phyloP scores from a whole-genome alignment of 1,140 invertebrate species.

The Diabrotica undecimpunctata region DNA sequence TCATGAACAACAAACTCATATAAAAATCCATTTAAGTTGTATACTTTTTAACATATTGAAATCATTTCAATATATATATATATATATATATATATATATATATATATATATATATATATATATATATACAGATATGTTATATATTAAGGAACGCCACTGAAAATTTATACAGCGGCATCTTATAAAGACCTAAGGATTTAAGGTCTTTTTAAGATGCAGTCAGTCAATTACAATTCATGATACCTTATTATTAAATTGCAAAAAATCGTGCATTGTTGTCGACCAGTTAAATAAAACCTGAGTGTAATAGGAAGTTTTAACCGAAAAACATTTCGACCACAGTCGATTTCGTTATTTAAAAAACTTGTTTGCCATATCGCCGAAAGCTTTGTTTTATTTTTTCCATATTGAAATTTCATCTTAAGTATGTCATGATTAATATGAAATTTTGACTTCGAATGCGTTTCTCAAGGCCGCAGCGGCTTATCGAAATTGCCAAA shows the following conservation, averaged over 20 bases:
- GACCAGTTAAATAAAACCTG: conserved; percentile 13
- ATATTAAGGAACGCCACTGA: not conserved
- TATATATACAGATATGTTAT: no score
- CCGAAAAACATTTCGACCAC: conserved; percentile 11
- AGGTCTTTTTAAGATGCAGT: conserved; percentile 27
- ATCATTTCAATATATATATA: no score
- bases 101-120: no score
- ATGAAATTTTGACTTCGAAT: conserved; percentile 23
- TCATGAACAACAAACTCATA: no score
- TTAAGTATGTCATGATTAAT: conserved; percentile 33
- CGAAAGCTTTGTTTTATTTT: conserved; percentile 29
- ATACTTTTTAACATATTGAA: no score
- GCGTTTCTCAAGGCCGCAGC: conserved; percentile 15
- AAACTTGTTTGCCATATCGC: conserved; percentile 28
- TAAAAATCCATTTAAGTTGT: no score
- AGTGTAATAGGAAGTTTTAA: not conserved
- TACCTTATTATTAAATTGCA: conserved; percentile 33
- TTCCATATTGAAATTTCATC: conserved; percentile 23
- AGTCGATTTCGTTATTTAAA: conserved; percentile 27
- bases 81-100: no score
- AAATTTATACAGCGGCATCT: conserved; percentile 21
- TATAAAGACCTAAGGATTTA: conserved; percentile 26
- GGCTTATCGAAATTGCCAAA: no score
- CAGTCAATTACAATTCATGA: conserved; percentile 27
- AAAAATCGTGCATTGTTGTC: conserved; percentile 28